Evolutionary conservation across 30 jellyfish, hydroid and myxozoan genomes (phyloP), one percentile per base, ranked within the genome.

Genomic region (Nemopilema nomurai): DNA sequence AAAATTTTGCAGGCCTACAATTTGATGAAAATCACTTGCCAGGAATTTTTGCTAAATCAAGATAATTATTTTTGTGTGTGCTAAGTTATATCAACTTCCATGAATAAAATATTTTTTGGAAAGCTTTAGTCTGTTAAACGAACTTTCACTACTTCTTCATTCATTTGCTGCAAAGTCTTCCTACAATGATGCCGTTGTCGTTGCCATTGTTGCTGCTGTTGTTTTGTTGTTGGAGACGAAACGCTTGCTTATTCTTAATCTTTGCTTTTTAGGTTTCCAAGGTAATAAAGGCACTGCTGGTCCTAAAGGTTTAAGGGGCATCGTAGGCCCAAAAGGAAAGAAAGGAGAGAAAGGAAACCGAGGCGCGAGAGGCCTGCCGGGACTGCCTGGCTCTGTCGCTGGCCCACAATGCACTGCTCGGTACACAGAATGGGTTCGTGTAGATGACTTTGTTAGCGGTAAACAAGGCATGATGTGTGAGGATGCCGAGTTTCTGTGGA

Each of bases 381-480:
- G 96, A 9, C 90, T 78, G 23, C 96, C 96, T 13, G 96, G 96
- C 70, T 62, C 84, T 17, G 82, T 87, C 16, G 90, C 74, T 52
- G 96, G 96, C 18, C 96, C 96, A 24, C 30, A 49, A 13, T 87
- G 96, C 87, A 87, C 87, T 0, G 90, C 96, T 18, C 32, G 82
- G 63, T 87, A 87, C 89, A 87, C 90, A 41, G 28, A 51, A 1
- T 87, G 96, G 96, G 96, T 87, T 18, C 73, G 51, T 24, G 74
- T 71, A 50, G 65, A 27, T 28, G 90, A 87, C 71, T 87, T 87
- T 57, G 68, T 75, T 1, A 67, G 28, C 50, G 87, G 87, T 28
- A 77, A 87, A 63, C 96, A 87, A 78, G 90, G 90, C 8, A 79
- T 87, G 88, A 87, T 87, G 96, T 87, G 96, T 62, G 90, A 78